Percentiles rank a stretch among this genome's conserved stretches.
Evolutionary conservation across 2,797 vertebrate species (phyloP).

Genomic region (Gymnocypris eckloni): DNA sequence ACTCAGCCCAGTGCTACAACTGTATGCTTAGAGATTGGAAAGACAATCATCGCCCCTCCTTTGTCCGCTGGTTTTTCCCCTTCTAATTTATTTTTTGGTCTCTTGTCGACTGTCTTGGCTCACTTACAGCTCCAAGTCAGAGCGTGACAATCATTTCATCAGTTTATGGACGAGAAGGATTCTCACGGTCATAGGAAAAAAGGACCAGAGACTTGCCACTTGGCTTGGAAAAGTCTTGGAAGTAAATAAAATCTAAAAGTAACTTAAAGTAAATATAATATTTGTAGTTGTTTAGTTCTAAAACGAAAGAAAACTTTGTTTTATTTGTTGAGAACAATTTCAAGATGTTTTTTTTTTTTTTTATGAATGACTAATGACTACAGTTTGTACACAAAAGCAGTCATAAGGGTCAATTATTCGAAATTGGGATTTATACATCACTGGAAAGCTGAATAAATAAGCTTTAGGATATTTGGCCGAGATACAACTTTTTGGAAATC

Average conservation of each 20-base stretch:
- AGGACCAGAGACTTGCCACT: not conserved
- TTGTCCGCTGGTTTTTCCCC: constrained; percentile 4
- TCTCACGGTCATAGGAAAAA: not conserved
- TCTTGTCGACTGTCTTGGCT: not conserved
- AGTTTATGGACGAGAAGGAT: not conserved
- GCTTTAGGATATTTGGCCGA: no score
- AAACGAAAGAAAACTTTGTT: no score
- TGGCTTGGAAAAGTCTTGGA: not conserved
- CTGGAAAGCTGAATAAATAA: no score
- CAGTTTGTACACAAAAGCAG: no score
- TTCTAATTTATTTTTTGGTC: constrained; percentile 36
- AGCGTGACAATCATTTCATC: not conserved
- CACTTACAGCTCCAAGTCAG: not conserved
- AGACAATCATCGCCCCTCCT: constrained; percentile 19
- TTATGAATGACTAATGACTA: no score
- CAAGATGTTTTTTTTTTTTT: no score
- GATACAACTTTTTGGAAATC: no score
- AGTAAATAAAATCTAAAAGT: not conserved
- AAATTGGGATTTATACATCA: no score
- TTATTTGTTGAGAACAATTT: no score
- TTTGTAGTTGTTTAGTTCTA: no score
- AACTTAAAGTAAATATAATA: not conserved
- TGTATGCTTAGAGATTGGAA: constrained; percentile 10
- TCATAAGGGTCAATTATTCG: no score
- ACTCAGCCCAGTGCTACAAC: constrained; percentile 11